Evolutionary conservation across 2,797 vertebrate species (phyloP).

Genomic region (Hyperoplus lanceolatus): DNA sequence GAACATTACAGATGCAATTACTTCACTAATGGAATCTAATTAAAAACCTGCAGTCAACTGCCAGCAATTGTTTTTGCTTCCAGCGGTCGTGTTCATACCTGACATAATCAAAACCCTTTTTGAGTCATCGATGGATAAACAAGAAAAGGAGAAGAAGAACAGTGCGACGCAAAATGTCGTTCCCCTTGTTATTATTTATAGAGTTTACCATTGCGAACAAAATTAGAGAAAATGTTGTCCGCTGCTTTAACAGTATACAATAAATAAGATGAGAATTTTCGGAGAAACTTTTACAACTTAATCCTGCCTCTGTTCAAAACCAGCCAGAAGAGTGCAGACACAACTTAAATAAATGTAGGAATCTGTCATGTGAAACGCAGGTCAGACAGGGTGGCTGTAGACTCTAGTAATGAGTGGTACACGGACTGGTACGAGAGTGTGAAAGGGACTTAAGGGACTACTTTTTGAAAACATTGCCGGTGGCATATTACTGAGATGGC

Average conservation of each 20-base stretch:
- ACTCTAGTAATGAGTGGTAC: conserved; percentile 20
- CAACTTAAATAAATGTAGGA: too few relatives aligned
- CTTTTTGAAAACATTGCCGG: conserved; percentile 49
- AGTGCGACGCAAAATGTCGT: conserved; percentile 1
- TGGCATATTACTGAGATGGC: conserved; percentile 28
- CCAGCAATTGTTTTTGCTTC: conserved; percentile 64
- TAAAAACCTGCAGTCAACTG: conserved; percentile 73
- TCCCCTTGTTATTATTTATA: not conserved
- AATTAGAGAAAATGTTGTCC: not conserved
- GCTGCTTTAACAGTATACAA: conserved; percentile 4
- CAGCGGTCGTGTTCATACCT: conserved; percentile 43
- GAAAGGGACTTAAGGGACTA: conserved; percentile 27
- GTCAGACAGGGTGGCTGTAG: conserved; percentile 13
- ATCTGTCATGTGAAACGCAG: not conserved
- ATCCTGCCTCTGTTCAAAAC: not conserved
- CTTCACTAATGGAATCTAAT: conserved; percentile 79
- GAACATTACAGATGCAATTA: conserved; percentile 82
- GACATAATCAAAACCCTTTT: conserved; percentile 53
- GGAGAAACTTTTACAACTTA: not conserved
- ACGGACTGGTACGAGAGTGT: conserved; percentile 9
- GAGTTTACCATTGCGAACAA: conserved; percentile 1
- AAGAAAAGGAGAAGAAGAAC: conserved; percentile 2
- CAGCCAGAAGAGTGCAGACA: not conserved
- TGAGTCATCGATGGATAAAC: conserved; percentile 31
- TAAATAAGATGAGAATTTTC: not conserved